Evolutionary conservation across 1,140 invertebrate species (phyloP).

Genomic region (Papilio glaucus): DNA sequence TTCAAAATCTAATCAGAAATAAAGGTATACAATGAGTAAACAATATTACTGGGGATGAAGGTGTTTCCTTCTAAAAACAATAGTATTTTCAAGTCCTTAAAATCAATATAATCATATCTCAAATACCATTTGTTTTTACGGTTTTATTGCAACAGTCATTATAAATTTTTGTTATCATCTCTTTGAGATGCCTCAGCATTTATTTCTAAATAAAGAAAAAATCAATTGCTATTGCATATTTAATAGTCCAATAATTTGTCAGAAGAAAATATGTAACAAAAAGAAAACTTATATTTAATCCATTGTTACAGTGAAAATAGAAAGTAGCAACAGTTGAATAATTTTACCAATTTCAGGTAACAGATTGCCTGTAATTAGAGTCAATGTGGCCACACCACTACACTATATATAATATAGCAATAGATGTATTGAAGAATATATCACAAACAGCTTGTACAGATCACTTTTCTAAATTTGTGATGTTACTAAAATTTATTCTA

Average conservation of each 20-base stretch:
- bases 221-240: constrained; percentile 52
- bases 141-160: constrained; percentile 54
- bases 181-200: constrained; percentile 27
- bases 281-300: constrained; percentile 32
- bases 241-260: constrained; percentile 43
- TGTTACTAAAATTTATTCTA: constrained; percentile 74
- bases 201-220: constrained; percentile 42
- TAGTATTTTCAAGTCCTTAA: constrained; percentile 74
- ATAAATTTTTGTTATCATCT: constrained; percentile 24
- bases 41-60: constrained; percentile 37
- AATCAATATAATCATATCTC: constrained; percentile 64
- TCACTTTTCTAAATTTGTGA: constrained; percentile 45
- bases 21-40: constrained; percentile 49
- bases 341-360: constrained; percentile 31
- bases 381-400: background rate
- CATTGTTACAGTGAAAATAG: background rate
- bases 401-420: constrained; percentile 19
- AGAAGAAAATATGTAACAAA: constrained; percentile 16
- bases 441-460: constrained; percentile 68
- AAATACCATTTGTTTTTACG: constrained; percentile 62
- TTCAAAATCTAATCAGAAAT: constrained; percentile 47
- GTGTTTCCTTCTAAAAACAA: constrained; percentile 63
- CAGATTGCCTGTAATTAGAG: constrained; percentile 6
- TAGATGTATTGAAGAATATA: constrained; percentile 63
- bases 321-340: background rate